Base-by-base conservation (phyloP, 2,888 invertebrate genomes). In the Drosophila planitibia region DNA sequence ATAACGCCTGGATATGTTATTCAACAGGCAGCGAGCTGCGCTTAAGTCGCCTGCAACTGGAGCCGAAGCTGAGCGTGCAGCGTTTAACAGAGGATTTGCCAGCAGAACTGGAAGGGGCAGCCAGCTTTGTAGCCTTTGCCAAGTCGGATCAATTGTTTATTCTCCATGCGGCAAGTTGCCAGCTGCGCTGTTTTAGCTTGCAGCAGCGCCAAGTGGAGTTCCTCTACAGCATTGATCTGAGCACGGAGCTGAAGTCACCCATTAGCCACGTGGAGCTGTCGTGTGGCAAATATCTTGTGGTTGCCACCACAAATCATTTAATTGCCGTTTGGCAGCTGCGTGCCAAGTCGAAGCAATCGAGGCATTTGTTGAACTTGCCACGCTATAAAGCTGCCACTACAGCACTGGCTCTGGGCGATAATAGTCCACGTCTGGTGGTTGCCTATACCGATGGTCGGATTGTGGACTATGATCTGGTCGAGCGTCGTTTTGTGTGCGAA, bases 391-490 rank as follows among this genome's bases (percentile, higher is more conserved):
- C 95, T 73, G 94, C 96, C 44, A 96, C 96, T 0, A 96, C 97
- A 0, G 96, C 97, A 0, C 86, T 98, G 79, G 94, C 95, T 1
- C 94, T 98, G 52, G 95, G 96, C 89, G 94, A 95, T 25, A 92
- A 92, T 12, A 93, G 93, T 3, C 94, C 95, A 7, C 94, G 94
- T 52, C 92, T 98, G 10, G 94, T 97, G 39, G 94, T 97, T 14
- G 95, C 95, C 4, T 98, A 97, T 93, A 95, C 97, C 0, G 96
- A 98, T 94, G 96, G 96, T 85, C 96, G 96, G 96, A 94, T 98
- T 70, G 93, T 97, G 49, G 97, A 98, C 92, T 98, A 96, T 91
- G 95, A 95, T 90, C 91, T 97, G n/a, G 89, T 92, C 5, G 94
- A 94, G 52, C 95, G 94, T 83, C 94, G 94, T 78, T 96, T 96